Evolutionary conservation across 2,113 vertebrate species (phyloP).

Genomic region (Perca flavescens): DNA sequence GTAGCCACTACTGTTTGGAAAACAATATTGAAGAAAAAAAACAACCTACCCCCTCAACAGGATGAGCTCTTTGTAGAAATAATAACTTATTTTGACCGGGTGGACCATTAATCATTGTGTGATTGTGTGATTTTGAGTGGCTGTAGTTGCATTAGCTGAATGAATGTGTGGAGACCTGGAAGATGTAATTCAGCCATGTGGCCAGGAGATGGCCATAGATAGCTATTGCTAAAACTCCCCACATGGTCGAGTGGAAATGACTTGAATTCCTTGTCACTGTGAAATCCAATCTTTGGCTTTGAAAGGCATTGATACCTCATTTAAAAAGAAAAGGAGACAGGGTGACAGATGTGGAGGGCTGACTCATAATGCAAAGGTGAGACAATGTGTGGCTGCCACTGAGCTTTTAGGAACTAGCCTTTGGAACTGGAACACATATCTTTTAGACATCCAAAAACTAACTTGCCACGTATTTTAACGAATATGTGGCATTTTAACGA

Average conservation of each 20-base stretch:
- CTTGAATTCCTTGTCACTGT: not conserved
- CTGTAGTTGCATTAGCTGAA: not conserved
- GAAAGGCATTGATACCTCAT: not conserved
- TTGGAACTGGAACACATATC: not conserved
- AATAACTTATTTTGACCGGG: too few species aligned
- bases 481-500: not conserved
- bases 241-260: too few species aligned
- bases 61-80: not conserved
- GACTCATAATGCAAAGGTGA: not conserved
- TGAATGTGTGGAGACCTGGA: not conserved
- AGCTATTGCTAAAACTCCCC: not conserved
- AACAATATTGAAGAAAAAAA: too few species aligned
- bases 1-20: too few species aligned
- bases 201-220: constrained; percentile 77
- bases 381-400: not conserved
- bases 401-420: constrained; percentile 25
- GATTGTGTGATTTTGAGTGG: not conserved
- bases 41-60: too few species aligned
- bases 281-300: not conserved
- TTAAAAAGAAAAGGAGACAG: not conserved
- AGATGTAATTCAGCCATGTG: constrained; percentile 16
- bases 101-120: not conserved
- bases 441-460: not conserved
- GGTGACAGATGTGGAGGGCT: not conserved
- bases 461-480: not conserved